Evolutionary conservation across 2,888 invertebrate genomes (phyloP).

Genomic region (Petrophora chlorosata): DNA sequence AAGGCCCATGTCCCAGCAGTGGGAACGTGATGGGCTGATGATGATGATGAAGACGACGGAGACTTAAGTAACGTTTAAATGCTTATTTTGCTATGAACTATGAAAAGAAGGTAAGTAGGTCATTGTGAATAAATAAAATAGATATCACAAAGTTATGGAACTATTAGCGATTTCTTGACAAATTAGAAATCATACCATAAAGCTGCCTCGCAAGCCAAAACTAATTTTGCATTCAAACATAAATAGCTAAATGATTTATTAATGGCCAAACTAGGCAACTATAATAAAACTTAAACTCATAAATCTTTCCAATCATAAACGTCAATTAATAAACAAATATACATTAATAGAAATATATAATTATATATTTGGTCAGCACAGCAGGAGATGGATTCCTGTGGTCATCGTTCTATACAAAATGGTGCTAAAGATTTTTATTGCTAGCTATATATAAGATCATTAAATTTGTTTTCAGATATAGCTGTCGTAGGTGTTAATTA

Average conservation of each 20-base stretch:
- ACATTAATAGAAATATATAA: slow-evolving; percentile 5
- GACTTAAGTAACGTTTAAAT: too few relatives aligned
- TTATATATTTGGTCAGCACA: slow-evolving; percentile 19
- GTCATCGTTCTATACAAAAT: slow-evolving; percentile 25
- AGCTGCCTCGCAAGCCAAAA: slow-evolving; percentile 4
- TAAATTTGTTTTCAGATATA: slow-evolving; percentile 25
- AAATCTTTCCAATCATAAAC: slow-evolving; percentile 20
- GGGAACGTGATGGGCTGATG: too few relatives aligned
- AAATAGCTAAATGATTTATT: slow-evolving; percentile 22
- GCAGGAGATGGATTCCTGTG: slow-evolving; percentile 19
- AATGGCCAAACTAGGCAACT: slow-evolving; percentile 11
- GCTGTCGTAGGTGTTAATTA: slow-evolving; percentile 45
- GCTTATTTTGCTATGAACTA: too few relatives aligned
- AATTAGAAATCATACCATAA: slow-evolving; percentile 13
- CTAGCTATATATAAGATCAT: slow-evolving; percentile 26
- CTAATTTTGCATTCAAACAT: slow-evolving; percentile 19
- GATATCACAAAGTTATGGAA: too few relatives aligned
- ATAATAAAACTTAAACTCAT: slow-evolving; percentile 17
- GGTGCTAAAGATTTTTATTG: slow-evolving; percentile 45
- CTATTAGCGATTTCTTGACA: background rate
- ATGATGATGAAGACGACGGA: too few relatives aligned
- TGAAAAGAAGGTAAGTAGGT: too few relatives aligned
- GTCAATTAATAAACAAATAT: slow-evolving; percentile 27
- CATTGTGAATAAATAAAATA: too few relatives aligned
- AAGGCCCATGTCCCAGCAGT: too few relatives aligned